Evolutionary conservation across 2,797 vertebrate genomes (phyloP).

Genomic region (Alectoris magna): DNA sequence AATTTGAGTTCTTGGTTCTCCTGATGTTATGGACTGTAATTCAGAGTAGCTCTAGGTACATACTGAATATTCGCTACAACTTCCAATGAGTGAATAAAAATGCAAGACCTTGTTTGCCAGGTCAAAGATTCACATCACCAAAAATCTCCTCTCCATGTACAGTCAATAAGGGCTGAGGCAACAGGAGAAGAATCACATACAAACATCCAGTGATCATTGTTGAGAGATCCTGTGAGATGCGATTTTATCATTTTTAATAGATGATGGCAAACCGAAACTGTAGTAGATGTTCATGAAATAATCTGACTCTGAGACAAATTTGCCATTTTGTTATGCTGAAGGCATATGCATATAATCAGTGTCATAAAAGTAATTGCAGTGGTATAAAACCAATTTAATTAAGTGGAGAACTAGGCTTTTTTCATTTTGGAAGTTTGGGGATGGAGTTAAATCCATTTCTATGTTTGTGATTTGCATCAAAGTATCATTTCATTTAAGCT

Average conservation of each 20-base stretch:
- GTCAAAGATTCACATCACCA: background rate
- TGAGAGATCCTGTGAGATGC: background rate
- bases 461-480: background rate
- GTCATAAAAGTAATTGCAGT: background rate
- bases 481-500: background rate
- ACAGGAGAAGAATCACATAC: background rate
- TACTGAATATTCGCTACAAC: background rate
- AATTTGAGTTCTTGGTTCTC: background rate
- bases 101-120: background rate
- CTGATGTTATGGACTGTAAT: background rate
- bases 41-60: background rate
- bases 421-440: background rate
- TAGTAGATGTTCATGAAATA: background rate
- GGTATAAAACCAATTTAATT: background rate
- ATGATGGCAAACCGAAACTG: background rate
- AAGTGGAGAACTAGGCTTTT: background rate
- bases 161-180: background rate
- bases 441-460: background rate
- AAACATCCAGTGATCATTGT: background rate
- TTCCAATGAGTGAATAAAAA: background rate
- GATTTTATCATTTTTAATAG: background rate
- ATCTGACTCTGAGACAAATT: background rate
- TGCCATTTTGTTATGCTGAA: background rate
- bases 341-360: accelerated
- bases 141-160: background rate